Evolutionary conservation across 2,888 invertebrate genomes (phyloP).

Genomic region (Lepeophtheirus nordmannii): DNA sequence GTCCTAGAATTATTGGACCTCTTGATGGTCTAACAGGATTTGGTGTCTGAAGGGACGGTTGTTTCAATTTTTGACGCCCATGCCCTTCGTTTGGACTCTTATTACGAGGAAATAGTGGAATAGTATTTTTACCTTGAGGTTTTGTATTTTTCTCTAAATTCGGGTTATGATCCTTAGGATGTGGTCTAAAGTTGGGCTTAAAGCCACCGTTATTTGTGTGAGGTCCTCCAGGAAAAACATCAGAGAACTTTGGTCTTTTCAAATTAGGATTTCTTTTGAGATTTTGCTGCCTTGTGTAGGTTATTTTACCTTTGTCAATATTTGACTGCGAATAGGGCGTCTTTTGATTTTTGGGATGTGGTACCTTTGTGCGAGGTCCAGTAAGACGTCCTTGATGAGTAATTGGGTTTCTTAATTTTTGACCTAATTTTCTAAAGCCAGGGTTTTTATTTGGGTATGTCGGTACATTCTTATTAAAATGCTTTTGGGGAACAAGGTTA

Average conservation of each 20-base stretch:
- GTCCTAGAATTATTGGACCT: not conserved
- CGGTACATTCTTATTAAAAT: not conserved
- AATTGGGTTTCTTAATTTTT: not conserved
- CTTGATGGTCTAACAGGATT: not conserved
- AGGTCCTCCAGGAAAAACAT: not conserved
- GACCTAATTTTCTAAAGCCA: not conserved
- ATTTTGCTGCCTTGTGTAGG: not conserved
- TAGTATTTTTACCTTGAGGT: not conserved
- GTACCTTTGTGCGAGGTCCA: not conserved
- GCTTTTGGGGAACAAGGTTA: not conserved
- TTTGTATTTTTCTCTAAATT: not conserved
- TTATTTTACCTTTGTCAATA: not conserved
- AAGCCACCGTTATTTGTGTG: not conserved
- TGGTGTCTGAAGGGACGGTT: not conserved
- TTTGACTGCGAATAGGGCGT: not conserved
- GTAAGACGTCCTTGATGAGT: not conserved
- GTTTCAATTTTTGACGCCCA: not conserved
- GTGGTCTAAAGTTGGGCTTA: slow-evolving; percentile 3
- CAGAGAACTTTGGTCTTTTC: not conserved
- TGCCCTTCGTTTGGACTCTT: not conserved
- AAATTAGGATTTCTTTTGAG: not conserved
- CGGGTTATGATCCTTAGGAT: not conserved
- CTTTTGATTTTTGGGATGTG: not conserved
- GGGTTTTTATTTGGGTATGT: not conserved
- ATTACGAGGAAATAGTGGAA: not conserved